Evolutionary conservation across 2,888 invertebrate genomes (phyloP).

Genomic region (Andrena haemorrhoa): DNA sequence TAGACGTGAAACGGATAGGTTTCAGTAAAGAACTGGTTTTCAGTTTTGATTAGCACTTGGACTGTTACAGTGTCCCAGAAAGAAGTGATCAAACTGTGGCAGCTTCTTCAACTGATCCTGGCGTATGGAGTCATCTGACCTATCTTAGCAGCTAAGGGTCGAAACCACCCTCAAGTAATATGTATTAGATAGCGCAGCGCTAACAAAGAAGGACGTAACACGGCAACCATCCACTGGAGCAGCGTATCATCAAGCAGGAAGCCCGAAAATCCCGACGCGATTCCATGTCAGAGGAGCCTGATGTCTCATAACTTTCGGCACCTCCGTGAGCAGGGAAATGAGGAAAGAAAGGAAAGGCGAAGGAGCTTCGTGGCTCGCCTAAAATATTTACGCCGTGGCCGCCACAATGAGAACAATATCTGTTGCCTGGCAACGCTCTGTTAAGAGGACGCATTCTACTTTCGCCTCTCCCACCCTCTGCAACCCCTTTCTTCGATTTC

Average conservation of each 20-base stretch:
- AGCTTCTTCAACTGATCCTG: neutral
- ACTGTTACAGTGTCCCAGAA: neutral
- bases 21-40: conserved; percentile 6
- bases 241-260: neutral
- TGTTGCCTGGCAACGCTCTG: conserved; percentile 70
- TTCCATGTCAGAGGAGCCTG: neutral
- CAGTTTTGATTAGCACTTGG: neutral
- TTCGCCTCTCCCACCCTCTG: conserved; percentile 22
- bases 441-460: conserved; percentile 57
- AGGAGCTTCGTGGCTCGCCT: conserved; percentile 49
- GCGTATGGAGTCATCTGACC: neutral
- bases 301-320: conserved; percentile 36
- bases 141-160: neutral
- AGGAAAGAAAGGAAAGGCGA: conserved; percentile 38
- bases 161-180: neutral
- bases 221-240: neutral
- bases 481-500: neutral
- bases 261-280: neutral
- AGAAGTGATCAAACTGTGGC: neutral
- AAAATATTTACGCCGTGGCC: conserved; percentile 67
- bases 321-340: conserved; percentile 37
- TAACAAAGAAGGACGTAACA: neutral
- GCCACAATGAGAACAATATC: conserved; percentile 72
- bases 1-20: conserved; percentile 6
- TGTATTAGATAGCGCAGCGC: neutral